Evolutionary conservation across 2,113 vertebrate species (phyloP), one percentile per base, ranked within the genome.

Genomic region (Oryzias curvinotus): DNA sequence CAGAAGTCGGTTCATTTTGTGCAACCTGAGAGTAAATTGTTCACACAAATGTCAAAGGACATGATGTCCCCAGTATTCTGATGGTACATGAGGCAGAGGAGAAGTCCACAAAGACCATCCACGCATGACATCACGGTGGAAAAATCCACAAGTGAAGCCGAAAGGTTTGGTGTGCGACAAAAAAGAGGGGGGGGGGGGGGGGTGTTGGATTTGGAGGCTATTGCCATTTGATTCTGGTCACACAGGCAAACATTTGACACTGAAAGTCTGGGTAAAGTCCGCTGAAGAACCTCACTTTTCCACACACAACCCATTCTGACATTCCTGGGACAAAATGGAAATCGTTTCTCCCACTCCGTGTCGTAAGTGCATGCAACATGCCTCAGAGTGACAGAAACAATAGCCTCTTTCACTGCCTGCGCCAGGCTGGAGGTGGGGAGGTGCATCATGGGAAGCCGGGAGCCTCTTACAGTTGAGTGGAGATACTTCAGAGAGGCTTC

Each of bases 361-460:
- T 90, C 83, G 87, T 79, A 89, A 90, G 87, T 87, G 80, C 85
- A 86, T 86, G 84, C 85, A 85, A 83, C 85, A 88, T 89, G 88
- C 87, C 86, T 86, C 52, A 53, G 73, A 85, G 78, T 73, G 80
- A 82, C 75, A 58, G 23, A 73, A 86, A 92, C 91, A 92, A 92
- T 91, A 75, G 77, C 52, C 78, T 86, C 91, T 90, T 93, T 93
- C 89, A 93, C 65, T 75, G 69, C 64, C 68, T 78, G 54, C 41
- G 25, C 77, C 73, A 48, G 69, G 71, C 68, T 57, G 65, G 64
- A 73, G 75, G 77, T 62, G 71, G 79, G 69, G 84, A 83, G 82
- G 81, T 84, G 88, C 87, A 89, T 87, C 77, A 85, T 86, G 87
- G 85, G 87, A 88, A 82, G 63, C 62, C 80, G 74, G 79, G 61